A percentile compares a stretch with the other conserved stretches of the same genome.
phyloP scores from a whole-genome alignment of 2,797 vertebrate genomes.

The Lerista edwardsae region DNA sequence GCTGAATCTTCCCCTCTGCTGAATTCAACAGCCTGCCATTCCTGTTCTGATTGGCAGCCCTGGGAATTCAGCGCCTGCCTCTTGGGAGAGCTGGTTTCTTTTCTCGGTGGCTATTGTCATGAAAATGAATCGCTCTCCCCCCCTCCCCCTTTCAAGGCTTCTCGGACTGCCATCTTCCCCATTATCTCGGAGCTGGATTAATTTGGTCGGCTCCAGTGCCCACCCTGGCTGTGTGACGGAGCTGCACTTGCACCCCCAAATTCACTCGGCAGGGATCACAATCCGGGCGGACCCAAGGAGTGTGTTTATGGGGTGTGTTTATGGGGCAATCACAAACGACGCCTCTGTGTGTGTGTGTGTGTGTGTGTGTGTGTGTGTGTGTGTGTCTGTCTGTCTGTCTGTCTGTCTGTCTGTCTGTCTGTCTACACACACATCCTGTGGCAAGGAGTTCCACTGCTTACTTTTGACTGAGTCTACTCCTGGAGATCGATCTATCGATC shows the following conservation, averaged over 20 bases:
- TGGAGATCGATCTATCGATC: no score
- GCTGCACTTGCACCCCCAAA: background rate
- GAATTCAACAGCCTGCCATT: constrained; percentile 66
- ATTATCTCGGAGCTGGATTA: constrained; percentile 59
- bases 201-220: constrained; percentile 35
- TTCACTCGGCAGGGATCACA: background rate
- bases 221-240: background rate
- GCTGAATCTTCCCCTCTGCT: constrained; percentile 45
- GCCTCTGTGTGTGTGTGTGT: no score
- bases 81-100: constrained; percentile 55
- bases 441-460: no score
- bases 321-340: no score
- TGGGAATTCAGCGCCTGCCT: constrained; percentile 67
- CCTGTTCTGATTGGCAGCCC: constrained; percentile 72
- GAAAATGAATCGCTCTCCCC: constrained; percentile 69
- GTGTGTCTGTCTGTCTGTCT: no score
- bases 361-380: no score
- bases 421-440: no score
- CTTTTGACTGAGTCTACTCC: no score
- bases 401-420: no score
- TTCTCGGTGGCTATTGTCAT: constrained; percentile 68
- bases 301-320: no score
- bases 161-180: constrained; percentile 24
- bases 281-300: no score
- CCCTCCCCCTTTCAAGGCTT: background rate